phyloP scores from a whole-genome alignment of 2,888 invertebrate species.

The Pteria penguin region DNA sequence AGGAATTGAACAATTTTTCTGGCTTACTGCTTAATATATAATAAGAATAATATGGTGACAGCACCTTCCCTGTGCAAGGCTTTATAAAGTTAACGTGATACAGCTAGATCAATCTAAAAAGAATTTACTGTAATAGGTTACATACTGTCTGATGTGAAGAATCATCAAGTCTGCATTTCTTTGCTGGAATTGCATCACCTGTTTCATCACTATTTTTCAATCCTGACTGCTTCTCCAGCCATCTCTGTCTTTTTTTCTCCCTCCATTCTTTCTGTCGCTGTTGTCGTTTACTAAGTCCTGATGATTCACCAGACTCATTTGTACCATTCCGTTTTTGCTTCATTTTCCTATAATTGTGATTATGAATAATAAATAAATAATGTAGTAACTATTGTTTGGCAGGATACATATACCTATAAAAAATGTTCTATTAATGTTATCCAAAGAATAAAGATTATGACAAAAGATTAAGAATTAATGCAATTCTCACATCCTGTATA shows the following conservation, averaged over 20 bases:
- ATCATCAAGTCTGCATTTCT: not conserved
- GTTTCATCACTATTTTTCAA: slow-evolving; percentile 19
- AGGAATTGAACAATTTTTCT: no score
- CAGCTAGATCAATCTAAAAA: not conserved
- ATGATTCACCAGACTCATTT: not conserved
- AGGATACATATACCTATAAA: not conserved
- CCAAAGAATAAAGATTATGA: no score
- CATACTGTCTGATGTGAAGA: not conserved
- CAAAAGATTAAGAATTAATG: no score
- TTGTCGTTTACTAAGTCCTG: no score
- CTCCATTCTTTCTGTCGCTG: not conserved
- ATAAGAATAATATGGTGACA: no score
- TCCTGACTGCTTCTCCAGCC: slow-evolving; percentile 10
- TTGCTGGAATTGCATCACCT: not conserved
- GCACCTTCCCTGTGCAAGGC: no score
- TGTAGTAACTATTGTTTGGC: not conserved
- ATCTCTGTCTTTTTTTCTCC: not conserved
- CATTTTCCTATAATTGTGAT: not conserved
- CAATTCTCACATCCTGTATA: no score
- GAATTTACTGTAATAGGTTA: not conserved
- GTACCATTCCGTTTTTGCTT: not conserved
- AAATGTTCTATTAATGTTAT: no score
- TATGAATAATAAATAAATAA: not conserved
- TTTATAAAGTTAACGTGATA: no score
- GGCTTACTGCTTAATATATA: no score